These are phyloP conservation scores for Pararge aegeria DNA, from an alignment of 1,140 invertebrate species.

Conservation along the genomic window DNA sequence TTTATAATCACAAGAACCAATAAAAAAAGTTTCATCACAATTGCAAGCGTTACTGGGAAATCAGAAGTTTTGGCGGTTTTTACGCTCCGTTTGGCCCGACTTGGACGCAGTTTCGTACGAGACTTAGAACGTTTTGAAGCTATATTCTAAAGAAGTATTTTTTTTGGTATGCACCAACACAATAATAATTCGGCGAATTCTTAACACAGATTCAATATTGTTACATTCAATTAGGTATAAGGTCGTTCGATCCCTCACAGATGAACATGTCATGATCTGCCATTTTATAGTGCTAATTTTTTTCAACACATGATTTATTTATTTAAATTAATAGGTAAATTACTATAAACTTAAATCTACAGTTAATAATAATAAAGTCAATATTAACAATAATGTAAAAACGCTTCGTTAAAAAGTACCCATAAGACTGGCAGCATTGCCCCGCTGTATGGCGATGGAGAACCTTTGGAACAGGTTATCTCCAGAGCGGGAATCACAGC, in stretches of 20 bases:
- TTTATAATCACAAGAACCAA: not conserved
- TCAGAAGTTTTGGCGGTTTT: not conserved
- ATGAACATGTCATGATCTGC: not conserved
- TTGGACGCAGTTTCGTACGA: not conserved
- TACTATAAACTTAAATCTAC: too few relatives aligned
- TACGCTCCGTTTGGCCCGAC: not conserved
- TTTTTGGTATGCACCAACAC: not conserved
- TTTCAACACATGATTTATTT: too few relatives aligned
- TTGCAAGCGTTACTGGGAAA: not conserved
- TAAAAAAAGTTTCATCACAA: constrained; percentile 1
- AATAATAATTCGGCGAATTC: not conserved
- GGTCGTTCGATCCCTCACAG: not conserved
- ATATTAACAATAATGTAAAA: too few relatives aligned
- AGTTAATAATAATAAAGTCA: too few relatives aligned
- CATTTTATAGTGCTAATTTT: too few relatives aligned
- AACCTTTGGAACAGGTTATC: too few relatives aligned
- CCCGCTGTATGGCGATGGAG: too few relatives aligned
- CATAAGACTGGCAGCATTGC: too few relatives aligned
- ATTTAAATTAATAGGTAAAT: too few relatives aligned
- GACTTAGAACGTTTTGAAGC: not conserved
- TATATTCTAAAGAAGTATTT: not conserved
- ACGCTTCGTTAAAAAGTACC: too few relatives aligned
- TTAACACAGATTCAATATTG: not conserved
- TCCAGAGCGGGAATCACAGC: too few relatives aligned
- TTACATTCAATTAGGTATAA: not conserved